Conservation (phyloP, 2,797 vertebrate species). For the Cichlasoma orientale region DNA sequence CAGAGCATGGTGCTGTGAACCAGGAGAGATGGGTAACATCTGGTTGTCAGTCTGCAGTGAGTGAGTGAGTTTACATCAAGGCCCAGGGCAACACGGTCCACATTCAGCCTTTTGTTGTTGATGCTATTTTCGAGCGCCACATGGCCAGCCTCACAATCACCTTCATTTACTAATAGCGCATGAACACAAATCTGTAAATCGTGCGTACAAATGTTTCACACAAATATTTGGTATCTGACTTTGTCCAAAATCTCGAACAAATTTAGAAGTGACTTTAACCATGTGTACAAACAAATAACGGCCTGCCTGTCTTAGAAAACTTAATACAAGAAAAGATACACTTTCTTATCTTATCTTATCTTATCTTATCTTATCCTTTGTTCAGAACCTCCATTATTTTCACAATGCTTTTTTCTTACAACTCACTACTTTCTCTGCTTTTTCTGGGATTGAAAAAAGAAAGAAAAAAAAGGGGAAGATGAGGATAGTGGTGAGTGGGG, state of each 20-base stretch:
- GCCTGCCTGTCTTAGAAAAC: neutral
- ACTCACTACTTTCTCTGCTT: neutral
- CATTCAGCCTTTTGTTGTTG: neutral
- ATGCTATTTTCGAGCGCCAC: neutral
- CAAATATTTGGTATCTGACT: neutral
- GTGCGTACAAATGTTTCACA: neutral
- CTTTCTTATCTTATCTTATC: no score
- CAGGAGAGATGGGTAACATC: conserved; percentile 8
- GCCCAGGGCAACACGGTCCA: neutral
- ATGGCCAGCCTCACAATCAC: neutral
- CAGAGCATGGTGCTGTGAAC: neutral
- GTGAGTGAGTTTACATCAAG: neutral
- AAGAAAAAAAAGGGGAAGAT: neutral
- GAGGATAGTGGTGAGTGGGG: neutral
- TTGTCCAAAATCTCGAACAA: neutral
- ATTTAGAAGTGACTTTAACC: neutral
- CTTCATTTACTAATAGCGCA: neutral
- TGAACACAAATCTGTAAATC: no score
- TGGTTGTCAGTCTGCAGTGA: conserved; percentile 7
- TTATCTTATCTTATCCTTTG: no score
- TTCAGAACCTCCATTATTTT: no score
- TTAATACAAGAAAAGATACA: neutral
- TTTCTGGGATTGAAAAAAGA: neutral
- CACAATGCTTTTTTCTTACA: no score
- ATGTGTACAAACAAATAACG: no score